Percentiles rank a stretch among this genome's conserved stretches.
Conservation (phyloP, 2,888 invertebrate genomes). For the Nomada flava region DNA sequence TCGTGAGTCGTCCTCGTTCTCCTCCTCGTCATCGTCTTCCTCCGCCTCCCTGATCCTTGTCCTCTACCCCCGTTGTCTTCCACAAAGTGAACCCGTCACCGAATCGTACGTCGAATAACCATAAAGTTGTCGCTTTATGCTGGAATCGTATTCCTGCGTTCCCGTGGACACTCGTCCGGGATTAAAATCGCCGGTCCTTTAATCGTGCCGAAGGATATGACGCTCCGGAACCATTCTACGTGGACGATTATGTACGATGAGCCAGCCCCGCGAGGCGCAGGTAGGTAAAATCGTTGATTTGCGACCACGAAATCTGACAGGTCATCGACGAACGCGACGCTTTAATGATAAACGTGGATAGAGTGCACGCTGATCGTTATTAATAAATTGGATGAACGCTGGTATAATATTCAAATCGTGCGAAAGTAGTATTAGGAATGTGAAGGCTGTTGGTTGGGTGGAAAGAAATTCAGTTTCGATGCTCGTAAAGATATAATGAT, state of each 20-base stretch:
- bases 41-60: slow-evolving; percentile 28
- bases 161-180: slow-evolving; percentile 59
- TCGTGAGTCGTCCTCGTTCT: slow-evolving; percentile 57
- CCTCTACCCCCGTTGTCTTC: slow-evolving; percentile 60
- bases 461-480: too few species aligned
- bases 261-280: slow-evolving; percentile 4
- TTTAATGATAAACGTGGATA: slow-evolving; percentile 17
- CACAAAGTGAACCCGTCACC: slow-evolving; percentile 76
- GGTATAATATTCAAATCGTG: neutral
- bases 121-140: slow-evolving; percentile 76
- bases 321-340: slow-evolving; percentile 20
- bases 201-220: slow-evolving; percentile 72
- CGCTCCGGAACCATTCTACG: slow-evolving; percentile 55
- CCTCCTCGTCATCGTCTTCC: slow-evolving; percentile 53
- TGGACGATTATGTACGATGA: slow-evolving; percentile 51
- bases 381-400: neutral
- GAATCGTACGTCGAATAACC: slow-evolving; percentile 76
- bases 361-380: neutral
- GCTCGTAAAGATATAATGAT: too few species aligned
- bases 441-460: too few species aligned
- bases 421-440: neutral
- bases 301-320: neutral
- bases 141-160: slow-evolving; percentile 73
- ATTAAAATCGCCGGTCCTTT: slow-evolving; percentile 72
- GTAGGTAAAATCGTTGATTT: slow-evolving; percentile 43